Percentiles rank a stretch among this genome's conserved stretches.
phyloP scores from a whole-genome alignment of 2,888 invertebrate genomes.

The Ctena decussata region DNA sequence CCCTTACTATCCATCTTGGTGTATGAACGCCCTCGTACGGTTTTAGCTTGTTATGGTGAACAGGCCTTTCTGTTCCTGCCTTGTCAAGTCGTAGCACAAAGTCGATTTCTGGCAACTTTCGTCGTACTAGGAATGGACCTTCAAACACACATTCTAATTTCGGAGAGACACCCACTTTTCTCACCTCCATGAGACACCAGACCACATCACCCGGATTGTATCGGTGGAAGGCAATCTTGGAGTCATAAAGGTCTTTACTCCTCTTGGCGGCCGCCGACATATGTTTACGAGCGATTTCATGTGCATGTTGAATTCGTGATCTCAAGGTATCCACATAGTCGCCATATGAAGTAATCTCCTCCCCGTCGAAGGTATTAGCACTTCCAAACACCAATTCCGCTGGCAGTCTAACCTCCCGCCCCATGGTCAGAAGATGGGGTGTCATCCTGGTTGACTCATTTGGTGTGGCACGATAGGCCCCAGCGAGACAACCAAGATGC shows the following conservation, averaged over 20 bases:
- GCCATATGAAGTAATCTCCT: background rate
- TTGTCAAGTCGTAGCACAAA: background rate
- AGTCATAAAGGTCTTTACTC: slow-evolving; percentile 30
- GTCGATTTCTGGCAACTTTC: background rate
- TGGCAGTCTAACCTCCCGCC: slow-evolving; percentile 49
- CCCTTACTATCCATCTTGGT: background rate
- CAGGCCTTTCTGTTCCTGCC: background rate
- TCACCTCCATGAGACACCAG: slow-evolving; percentile 6
- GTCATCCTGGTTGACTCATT: slow-evolving; percentile 47
- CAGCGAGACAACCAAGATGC: slow-evolving; percentile 53
- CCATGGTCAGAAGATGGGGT: slow-evolving; percentile 53
- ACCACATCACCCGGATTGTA: slow-evolving; percentile 21
- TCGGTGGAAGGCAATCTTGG: background rate
- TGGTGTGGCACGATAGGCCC: slow-evolving; percentile 54
- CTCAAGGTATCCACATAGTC: slow-evolving; percentile 7
- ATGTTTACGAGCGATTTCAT: no score
- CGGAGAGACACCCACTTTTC: slow-evolving; percentile 1
- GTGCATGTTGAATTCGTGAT: background rate
- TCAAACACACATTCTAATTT: slow-evolving; percentile 18
- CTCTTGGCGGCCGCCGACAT: no score
- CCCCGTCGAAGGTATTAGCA: no score
- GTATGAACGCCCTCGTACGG: background rate
- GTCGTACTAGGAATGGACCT: slow-evolving; percentile 20
- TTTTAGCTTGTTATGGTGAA: slow-evolving; percentile 45
- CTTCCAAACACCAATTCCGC: slow-evolving; percentile 35